Evolutionary conservation across 2,113 vertebrate genomes (phyloP), one percentile per base, ranked within the genome.

Genomic region (Crotalus tigris): DNA sequence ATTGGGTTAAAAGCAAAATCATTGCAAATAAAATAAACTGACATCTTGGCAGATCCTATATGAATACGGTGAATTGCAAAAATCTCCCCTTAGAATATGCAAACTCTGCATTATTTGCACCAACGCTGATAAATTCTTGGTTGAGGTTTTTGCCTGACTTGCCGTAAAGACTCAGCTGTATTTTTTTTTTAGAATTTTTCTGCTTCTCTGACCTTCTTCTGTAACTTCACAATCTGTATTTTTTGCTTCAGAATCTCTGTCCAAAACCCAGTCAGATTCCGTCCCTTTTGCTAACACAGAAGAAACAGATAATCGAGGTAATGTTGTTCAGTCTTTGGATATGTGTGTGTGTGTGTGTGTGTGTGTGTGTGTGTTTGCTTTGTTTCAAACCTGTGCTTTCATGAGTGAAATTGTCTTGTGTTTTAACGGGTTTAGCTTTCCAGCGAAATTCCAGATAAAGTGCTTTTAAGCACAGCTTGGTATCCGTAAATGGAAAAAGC

Each of bases 361-460:
- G 39, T 39, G 39, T 55, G 55, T 57, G 17, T 19, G 39, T 39
- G 55, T 19, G 1, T 46, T 33, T 33, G 51, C 3, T 90, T 11
- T 58, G 3, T 88, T 90, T 21, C 69, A 6, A 23, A 21, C 23
- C 57, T 93, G 29, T 86, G 57, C 75, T 61, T 89, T 89, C 87
- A 58, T 87, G 75, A 85, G 46, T 54, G n/a, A 86, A 90, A 90
- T 90, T 90, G 23, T 53, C 75, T 93, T 93, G 44, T 5, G 75
- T 53, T 33, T 93, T 93, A 86, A 93, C 12, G 55, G 59, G 44
- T 87, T 90, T 54, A 49, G 59, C 59, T 87, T 53, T 54, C 92
- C 57, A 93, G 49, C 9, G 46, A 64, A 44, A 64, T 53, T 87
- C 90, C 46, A 86, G 90, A 49, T 64, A 23, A 39, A 53, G 13